Percentiles rank a stretch among this genome's conserved stretches.
Evolutionary conservation across 2,113 vertebrate species (phyloP).

Genomic region (Seriola dumerili): DNA sequence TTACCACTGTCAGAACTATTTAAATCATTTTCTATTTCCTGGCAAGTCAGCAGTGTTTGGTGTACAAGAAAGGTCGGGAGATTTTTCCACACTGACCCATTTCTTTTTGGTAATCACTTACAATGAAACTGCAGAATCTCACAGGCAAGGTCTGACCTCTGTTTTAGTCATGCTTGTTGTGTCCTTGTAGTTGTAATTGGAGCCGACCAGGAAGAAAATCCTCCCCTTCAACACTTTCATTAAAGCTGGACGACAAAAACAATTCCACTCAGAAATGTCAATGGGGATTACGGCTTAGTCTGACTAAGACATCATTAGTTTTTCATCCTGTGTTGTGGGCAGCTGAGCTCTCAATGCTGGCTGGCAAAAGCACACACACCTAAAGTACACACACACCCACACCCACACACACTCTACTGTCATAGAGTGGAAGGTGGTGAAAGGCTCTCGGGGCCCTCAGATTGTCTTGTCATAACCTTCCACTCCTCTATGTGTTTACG

Average conservation of each 20-base stretch:
- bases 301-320: slow-evolving; percentile 65
- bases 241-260: slow-evolving; percentile 63
- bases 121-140: background rate
- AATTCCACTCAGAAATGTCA: slow-evolving; percentile 71
- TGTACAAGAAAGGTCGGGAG: background rate
- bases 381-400: background rate
- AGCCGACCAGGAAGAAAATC: slow-evolving; percentile 20
- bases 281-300: slow-evolving; percentile 58
- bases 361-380: slow-evolving; percentile 33
- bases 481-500: background rate
- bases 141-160: slow-evolving; percentile 24
- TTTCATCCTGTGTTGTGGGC: slow-evolving; percentile 54
- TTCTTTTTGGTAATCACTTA: background rate
- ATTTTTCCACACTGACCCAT: background rate
- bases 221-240: slow-evolving; percentile 45
- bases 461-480: slow-evolving; percentile 25
- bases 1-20: background rate
- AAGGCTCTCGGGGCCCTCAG: background rate
- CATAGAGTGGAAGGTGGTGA: background rate
- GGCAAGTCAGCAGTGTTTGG: background rate
- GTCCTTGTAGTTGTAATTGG: slow-evolving; percentile 47
- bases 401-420: slow-evolving; percentile 4
- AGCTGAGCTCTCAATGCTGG: slow-evolving; percentile 28
- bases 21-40: no score
- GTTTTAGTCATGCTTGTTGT: slow-evolving; percentile 7